Evolutionary conservation across 2,113 vertebrate species (phyloP), one percentile per base, ranked within the genome.

Genomic region (Odocoileus virginianus): DNA sequence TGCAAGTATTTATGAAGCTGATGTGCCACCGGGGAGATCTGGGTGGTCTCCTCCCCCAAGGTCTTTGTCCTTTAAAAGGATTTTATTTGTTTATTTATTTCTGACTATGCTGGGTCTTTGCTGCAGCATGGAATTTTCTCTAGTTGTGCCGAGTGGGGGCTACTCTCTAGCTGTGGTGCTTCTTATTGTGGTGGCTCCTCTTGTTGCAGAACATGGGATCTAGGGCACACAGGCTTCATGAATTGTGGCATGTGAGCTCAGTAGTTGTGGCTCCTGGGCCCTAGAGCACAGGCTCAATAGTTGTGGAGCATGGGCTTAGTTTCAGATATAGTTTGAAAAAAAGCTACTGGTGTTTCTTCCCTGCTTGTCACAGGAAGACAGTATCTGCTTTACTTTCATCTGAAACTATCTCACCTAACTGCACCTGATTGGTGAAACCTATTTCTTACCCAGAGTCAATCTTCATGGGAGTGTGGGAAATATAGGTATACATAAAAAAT

Each of bases 401-500:
- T 95, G 30, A 23, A 84, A 92, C 47, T 52, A 76, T 76, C 61
- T 87, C 45, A 54, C 16, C 25, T 52, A 89, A 19, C 52, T 43
- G 25, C 23, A 54, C 54, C 40, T 19, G 64, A 60, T 9, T 27
- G 78, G 28, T 33, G 28, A 95, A 89, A 67, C 15, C 43, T 36
- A 83, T 74, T 93, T 93, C 52, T 89, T 40, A 52, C 33, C 36
- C 36, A 89, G 79, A 71, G 87, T 33, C 40, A 25, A 2, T 71
- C 15, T 71, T 43, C 50, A 83, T 95, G 60, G 43, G 14, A 76
- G 40, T 94, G 52, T 60, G 43, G 81, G 43, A 95, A 88, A 94
- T n/a, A 23, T 7, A 79, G 19, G 52, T 83, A 36, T 40, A 40
- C 19, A 10, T 47, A 54, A 36, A 40, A 54, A n/a, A 58, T 6